Percentiles rank a stretch among this genome's conserved stretches.
phyloP scores from a whole-genome alignment of 2,888 invertebrate species.

The Tiliacea aurago region DNA sequence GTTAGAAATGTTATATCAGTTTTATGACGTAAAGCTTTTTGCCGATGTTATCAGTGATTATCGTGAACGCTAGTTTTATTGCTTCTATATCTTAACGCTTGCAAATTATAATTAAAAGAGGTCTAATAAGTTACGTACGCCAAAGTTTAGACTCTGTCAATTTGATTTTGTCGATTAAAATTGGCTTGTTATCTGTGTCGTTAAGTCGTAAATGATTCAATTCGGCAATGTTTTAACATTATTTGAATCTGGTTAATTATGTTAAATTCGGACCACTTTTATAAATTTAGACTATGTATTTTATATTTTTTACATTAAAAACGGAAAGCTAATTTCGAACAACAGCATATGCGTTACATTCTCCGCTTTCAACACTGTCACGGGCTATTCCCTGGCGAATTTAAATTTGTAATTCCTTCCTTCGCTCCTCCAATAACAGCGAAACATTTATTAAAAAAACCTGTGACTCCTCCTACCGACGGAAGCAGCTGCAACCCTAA shows the following conservation, averaged over 20 bases:
- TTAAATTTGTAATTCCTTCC: conserved; percentile 89
- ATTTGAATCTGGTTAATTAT: conserved; percentile 21
- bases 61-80: conserved; percentile 53
- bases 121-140: conserved; percentile 39
- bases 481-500: conserved; percentile 89
- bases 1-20: conserved; percentile 50
- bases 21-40: conserved; percentile 54
- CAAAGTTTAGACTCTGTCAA: conserved; percentile 30
- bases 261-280: not conserved
- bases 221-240: conserved; percentile 22
- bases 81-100: conserved; percentile 42
- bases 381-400: conserved; percentile 85
- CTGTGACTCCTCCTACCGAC: conserved; percentile 83
- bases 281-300: conserved; percentile 30
- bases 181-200: conserved; percentile 40
- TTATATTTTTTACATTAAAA: conserved; percentile 24
- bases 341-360: conserved; percentile 87
- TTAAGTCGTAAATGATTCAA: conserved; percentile 41
- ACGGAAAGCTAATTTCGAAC: conserved; percentile 58
- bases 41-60: conserved; percentile 61
- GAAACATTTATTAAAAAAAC: conserved; percentile 86
- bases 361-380: conserved; percentile 82
- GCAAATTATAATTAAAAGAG: conserved; percentile 53
- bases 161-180: conserved; percentile 41
- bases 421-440: conserved; percentile 84